A percentile compares a stretch with the other conserved stretches of the same genome.
Evolutionary conservation across 2,888 invertebrate species (phyloP).

Genomic region (Cabera pusaria): DNA sequence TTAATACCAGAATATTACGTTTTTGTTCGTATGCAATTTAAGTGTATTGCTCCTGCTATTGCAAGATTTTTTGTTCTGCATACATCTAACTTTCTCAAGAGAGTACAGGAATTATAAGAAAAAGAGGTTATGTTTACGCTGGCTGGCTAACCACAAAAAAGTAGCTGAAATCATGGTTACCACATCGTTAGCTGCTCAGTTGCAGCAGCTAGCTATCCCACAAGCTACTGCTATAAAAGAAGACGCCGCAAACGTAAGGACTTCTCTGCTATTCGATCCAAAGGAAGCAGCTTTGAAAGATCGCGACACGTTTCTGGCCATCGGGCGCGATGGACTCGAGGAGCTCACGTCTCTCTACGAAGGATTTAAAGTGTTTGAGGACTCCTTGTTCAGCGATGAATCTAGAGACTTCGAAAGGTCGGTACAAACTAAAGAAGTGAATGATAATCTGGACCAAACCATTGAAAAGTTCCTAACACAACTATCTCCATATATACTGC

Average conservation of each 20-base stretch:
- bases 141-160: no score
- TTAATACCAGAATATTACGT: no score
- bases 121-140: no score
- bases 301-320: constrained; percentile 92
- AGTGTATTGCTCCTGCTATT: no score
- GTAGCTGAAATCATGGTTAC: constrained; percentile 50
- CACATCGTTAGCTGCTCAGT: constrained; percentile 91
- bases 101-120: no score
- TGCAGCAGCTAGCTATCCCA: constrained; percentile 89
- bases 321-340: constrained; percentile 93
- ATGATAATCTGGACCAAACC: constrained; percentile 88
- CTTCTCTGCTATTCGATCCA: constrained; percentile 94
- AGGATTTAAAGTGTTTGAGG: constrained; percentile 88
- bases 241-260: constrained; percentile 87
- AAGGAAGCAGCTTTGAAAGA: constrained; percentile 95
- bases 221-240: constrained; percentile 87
- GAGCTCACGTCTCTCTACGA: constrained; percentile 90
- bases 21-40: no score
- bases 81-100: no score
- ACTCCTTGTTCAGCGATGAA: constrained; percentile 89
- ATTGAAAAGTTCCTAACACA: constrained; percentile 91
- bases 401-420: constrained; percentile 92
- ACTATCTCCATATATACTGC: constrained; percentile 94
- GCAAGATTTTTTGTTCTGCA: no score
- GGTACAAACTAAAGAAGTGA: constrained; percentile 88